phyloP scores from a whole-genome alignment of 2,113 vertebrate genomes.

The Mystacornis crossleyi region DNA sequence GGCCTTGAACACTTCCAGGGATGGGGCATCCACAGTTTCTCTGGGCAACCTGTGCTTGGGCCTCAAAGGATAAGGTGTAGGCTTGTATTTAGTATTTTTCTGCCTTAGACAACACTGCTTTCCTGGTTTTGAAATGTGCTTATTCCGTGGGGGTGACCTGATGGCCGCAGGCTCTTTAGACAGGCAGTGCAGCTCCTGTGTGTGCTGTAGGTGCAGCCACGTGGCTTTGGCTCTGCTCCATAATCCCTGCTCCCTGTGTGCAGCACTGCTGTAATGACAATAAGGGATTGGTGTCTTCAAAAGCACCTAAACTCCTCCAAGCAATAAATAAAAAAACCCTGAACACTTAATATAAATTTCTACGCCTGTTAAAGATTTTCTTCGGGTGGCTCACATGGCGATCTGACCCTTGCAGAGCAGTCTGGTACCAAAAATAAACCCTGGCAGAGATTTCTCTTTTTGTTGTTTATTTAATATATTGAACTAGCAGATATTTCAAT shows the following conservation, averaged over 20 bases:
- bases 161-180: not conserved
- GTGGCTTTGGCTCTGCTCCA: rapidly evolving
- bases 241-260: not conserved
- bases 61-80: no score
- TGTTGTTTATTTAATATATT: not conserved
- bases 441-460: not conserved
- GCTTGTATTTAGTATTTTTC: not conserved
- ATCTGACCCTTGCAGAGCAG: not conserved
- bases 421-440: not conserved
- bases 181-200: not conserved
- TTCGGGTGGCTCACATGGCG: rapidly evolving
- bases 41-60: not conserved
- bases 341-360: not conserved
- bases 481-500: not conserved
- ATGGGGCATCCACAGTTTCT: not conserved
- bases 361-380: not conserved
- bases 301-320: not conserved
- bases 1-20: not conserved
- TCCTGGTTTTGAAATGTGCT: not conserved
- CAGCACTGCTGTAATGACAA: not conserved
- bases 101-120: not conserved
- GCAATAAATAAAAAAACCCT: not conserved
- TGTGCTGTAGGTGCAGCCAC: not conserved
- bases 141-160: not conserved
- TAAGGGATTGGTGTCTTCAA: not conserved